Evolutionary conservation across 1,140 invertebrate species (phyloP), one percentile per base, ranked within the genome.

Genomic region (Ceratina japonica): DNA sequence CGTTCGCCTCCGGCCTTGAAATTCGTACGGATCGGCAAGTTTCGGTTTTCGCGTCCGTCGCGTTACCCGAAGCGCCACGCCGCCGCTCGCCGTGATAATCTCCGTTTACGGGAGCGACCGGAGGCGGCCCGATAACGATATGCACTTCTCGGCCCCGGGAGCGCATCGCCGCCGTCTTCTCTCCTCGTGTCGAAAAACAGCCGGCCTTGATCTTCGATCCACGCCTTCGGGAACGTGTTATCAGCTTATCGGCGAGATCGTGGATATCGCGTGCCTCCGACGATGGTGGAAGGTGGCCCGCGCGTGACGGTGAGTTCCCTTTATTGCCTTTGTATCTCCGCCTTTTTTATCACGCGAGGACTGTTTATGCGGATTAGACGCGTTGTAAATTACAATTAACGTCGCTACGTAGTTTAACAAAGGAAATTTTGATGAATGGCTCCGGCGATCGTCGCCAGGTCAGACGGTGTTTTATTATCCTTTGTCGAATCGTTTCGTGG

Each of bases 1-100:
- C 65, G 80, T 51, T 27, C 62, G 56, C 24, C 5, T 7, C 18
- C 18, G 56, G 62, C 77, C 74, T 74, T 81, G 81, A 82, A 64
- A 80, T 80, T 80, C 64, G 59, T 78, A 64, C 59, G 69, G 59
- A 78, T 78, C 76, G 76, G 73, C 76, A 62, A 73, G 69, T 72
- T 78, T 78, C 61, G 75, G 69, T 59, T 49, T 20, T 54, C 16
- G 8, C 31, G 10, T 44, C 37, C 37, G 10, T 44, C 37, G 37
- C 37, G 37, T 44, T 44, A 44, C 37, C 37, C 37, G 37, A 44
- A 8, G 37, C 13, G 31, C 69, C 59, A 51, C 59, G 15, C 58
- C 20, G 51, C 16, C 51, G 72, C 27, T 22, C 20, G n/a, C 22
- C 13, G 44, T 16, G 69, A 71, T 77, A 77, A 71, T 62, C 75